phyloP scores from a whole-genome alignment of 2,888 invertebrate genomes.

The Eupsilia transversa region DNA sequence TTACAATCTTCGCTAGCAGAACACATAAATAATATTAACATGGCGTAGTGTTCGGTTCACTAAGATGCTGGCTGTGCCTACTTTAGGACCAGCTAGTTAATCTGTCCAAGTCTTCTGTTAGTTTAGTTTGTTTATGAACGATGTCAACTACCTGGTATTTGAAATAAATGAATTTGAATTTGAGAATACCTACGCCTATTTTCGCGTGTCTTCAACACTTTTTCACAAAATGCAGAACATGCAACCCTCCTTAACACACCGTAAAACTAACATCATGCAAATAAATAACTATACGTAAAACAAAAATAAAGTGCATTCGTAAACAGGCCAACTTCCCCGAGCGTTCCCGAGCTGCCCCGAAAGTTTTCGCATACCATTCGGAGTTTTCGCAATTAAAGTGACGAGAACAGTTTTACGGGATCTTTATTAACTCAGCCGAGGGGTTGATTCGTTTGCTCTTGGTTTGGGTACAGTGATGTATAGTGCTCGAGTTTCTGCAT shows the following conservation, averaged over 20 bases:
- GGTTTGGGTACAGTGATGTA: slow-evolving; percentile 37
- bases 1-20: no score
- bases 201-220: background rate
- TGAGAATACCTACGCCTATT: background rate
- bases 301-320: slow-evolving; percentile 47
- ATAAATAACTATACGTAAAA: slow-evolving; percentile 23
- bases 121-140: background rate
- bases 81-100: background rate
- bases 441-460: slow-evolving; percentile 64
- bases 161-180: background rate
- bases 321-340: slow-evolving; percentile 56
- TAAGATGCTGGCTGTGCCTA: background rate
- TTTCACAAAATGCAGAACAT: background rate
- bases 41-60: background rate
- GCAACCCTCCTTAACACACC: background rate
- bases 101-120: background rate
- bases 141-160: no score
- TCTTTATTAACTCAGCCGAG: slow-evolving; percentile 75
- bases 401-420: slow-evolving; percentile 76
- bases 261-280: background rate
- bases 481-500: slow-evolving; percentile 2
- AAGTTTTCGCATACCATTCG: slow-evolving; percentile 72
- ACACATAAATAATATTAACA: background rate
- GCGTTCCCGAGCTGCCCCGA: slow-evolving; percentile 41
- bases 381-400: slow-evolving; percentile 76